These are phyloP conservation scores for Pagrus major DNA, from an alignment of 2,113 vertebrate genomes.

Conservation along the genomic window DNA sequence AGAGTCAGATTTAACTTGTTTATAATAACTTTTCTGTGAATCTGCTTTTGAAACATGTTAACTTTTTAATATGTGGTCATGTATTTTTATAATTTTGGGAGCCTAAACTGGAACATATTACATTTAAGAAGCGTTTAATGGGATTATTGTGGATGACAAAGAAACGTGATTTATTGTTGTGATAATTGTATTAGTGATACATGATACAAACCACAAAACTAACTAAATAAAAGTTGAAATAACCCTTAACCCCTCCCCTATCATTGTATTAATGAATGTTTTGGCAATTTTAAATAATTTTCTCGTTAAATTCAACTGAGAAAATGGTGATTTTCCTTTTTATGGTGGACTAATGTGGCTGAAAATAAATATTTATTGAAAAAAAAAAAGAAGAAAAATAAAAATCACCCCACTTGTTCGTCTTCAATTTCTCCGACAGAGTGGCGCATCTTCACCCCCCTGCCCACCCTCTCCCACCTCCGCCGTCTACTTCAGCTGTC, in stretches of 20 bases:
- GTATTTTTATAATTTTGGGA: not conserved
- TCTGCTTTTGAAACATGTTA: not conserved
- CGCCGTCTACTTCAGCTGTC: not conserved
- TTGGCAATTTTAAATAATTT: too few relatives aligned
- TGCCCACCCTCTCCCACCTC: accelerated
- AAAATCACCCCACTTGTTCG: not conserved
- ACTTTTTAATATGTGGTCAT: not conserved
- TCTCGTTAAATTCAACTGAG: too few relatives aligned
- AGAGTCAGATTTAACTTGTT: too few relatives aligned
- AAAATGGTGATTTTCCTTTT: too few relatives aligned
- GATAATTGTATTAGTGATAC: too few relatives aligned
- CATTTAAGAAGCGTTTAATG: too few relatives aligned
- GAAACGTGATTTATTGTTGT: not conserved
- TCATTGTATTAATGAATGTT: too few relatives aligned
- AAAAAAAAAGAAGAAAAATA: not conserved
- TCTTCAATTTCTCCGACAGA: not conserved
- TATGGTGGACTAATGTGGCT: too few relatives aligned
- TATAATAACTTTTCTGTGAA: not conserved
- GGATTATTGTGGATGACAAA: not conserved
- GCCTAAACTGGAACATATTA: too few relatives aligned
- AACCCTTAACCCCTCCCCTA: too few relatives aligned
- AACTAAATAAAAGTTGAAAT: not conserved
- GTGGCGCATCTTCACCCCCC: slow-evolving; percentile 20
- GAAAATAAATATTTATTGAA: not conserved
- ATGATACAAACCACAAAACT: not conserved